Evolutionary conservation across 2,113 vertebrate species (phyloP).

Genomic region (Taxidea taxus): DNA sequence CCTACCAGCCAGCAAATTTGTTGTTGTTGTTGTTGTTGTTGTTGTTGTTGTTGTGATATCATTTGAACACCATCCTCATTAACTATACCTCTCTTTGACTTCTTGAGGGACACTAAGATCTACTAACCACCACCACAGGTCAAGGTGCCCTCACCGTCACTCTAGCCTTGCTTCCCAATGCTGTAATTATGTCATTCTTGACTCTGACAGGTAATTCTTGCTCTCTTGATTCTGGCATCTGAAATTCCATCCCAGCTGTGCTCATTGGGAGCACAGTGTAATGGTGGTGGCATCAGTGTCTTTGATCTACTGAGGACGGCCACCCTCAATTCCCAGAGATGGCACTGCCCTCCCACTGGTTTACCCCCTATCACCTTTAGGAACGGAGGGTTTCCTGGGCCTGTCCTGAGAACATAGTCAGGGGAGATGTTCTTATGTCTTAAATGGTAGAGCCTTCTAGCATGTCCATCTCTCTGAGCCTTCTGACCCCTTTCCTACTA

Average conservation of each 20-base stretch:
- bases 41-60: background rate
- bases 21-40: background rate
- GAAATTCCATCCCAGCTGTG: background rate
- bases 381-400: background rate
- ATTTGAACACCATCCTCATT: background rate
- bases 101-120: background rate
- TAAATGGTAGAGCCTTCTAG: background rate
- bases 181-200: background rate
- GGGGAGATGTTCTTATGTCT: background rate
- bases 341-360: background rate
- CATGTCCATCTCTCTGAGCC: background rate
- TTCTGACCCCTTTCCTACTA: background rate
- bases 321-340: background rate
- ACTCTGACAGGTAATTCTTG: background rate
- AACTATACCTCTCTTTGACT: background rate
- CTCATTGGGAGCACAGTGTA: background rate
- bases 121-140: background rate
- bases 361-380: background rate
- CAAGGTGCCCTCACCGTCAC: background rate
- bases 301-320: background rate
- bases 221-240: slow-evolving; percentile 11
- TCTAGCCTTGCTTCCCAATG: background rate
- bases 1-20: background rate
- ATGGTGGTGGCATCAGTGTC: background rate
- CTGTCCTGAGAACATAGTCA: background rate